phyloP scores from a whole-genome alignment of 2,113 vertebrate species.

The Falco punctatus region DNA sequence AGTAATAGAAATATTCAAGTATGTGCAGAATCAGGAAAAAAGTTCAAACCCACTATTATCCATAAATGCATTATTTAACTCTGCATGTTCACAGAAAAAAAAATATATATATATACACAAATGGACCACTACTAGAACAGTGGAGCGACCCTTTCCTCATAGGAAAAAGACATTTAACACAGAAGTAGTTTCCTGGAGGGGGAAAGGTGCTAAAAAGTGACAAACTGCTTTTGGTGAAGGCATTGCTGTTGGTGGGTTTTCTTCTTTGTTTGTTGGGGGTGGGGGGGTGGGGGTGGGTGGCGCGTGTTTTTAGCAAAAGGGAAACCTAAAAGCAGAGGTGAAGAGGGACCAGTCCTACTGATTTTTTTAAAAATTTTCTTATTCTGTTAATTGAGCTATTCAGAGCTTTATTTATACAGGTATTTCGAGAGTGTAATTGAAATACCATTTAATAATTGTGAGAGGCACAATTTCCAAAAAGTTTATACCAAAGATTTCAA shows the following conservation, averaged over 20 bases:
- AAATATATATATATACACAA: neutral
- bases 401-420: neutral
- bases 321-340: neutral
- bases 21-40: neutral
- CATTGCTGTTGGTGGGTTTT: neutral
- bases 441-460: neutral
- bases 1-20: neutral
- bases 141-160: neutral
- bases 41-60: neutral
- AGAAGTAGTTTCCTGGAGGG: neutral
- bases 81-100: neutral
- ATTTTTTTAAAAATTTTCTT: neutral
- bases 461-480: neutral
- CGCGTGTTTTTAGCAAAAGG: neutral
- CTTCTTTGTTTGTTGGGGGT: fast-evolving
- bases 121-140: neutral
- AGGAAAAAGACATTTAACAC: neutral
- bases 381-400: neutral
- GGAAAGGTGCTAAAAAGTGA: neutral
- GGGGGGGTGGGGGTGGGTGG: neutral
- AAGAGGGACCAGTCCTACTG: neutral
- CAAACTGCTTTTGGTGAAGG: neutral
- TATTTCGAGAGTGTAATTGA: neutral
- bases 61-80: neutral
- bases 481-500: neutral